Percentiles rank a stretch among this genome's conserved stretches.
Conservation (phyloP, 2,113 vertebrate genomes). For the Eulemur rufifrons region DNA sequence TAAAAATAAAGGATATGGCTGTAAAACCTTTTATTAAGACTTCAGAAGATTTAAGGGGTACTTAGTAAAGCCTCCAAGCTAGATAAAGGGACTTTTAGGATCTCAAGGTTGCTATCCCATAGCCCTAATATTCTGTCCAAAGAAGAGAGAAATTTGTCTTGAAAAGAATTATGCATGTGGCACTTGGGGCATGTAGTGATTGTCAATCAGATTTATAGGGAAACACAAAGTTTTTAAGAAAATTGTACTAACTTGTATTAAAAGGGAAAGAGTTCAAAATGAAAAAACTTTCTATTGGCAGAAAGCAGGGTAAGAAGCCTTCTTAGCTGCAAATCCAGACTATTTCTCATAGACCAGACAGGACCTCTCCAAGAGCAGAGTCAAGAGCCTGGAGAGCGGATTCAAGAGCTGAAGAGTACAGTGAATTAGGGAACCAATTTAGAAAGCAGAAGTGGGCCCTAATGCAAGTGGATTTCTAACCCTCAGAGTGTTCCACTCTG, state of each 20-base stretch:
- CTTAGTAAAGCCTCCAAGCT: not conserved
- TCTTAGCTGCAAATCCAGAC: not conserved
- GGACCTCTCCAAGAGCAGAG: not conserved
- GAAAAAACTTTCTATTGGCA: not conserved
- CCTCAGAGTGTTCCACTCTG: not conserved
- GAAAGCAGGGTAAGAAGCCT: not conserved
- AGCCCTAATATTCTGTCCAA: not conserved
- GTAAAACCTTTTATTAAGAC: not conserved
- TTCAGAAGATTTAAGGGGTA: not conserved
- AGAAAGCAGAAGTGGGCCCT: not conserved
- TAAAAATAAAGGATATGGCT: not conserved
- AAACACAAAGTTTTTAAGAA: not conserved
- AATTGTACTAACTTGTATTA: not conserved
- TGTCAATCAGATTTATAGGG: not conserved
- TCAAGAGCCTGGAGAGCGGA: not conserved
- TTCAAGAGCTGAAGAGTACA: not conserved
- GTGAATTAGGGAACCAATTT: not conserved
- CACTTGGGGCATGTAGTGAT: not conserved
- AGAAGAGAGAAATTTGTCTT: not conserved
- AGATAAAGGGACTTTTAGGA: not conserved
- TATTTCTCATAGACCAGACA: not conserved
- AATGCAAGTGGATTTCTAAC: not conserved
- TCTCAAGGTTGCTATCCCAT: not conserved
- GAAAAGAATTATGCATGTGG: not conserved
- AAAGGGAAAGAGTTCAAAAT: conserved; percentile 8